Conservation (phyloP, 2,888 invertebrate species). For the Rhorus exstirpatorius region DNA sequence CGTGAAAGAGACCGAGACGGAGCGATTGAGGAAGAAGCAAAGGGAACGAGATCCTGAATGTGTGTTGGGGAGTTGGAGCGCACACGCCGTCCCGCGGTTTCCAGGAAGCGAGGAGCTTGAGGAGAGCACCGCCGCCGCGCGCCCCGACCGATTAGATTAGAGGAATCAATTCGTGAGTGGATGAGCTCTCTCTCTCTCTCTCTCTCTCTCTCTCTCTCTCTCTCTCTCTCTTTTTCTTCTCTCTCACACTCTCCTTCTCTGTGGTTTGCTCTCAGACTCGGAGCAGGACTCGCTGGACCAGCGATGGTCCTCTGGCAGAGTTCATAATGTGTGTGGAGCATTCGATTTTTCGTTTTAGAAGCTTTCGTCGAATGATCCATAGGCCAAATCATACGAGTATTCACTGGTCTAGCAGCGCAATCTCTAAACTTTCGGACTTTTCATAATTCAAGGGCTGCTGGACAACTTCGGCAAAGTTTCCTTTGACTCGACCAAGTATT, state of each 20-base stretch:
- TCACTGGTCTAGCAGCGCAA: not conserved
- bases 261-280: slow-evolving; percentile 36
- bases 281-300: slow-evolving; percentile 32
- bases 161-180: slow-evolving; percentile 75
- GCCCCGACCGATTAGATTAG: slow-evolving; percentile 79
- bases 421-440: not conserved
- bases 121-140: slow-evolving; percentile 72
- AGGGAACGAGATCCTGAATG: slow-evolving; percentile 36
- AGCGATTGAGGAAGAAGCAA: slow-evolving; percentile 44
- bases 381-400: not conserved
- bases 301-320: slow-evolving; percentile 43
- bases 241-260: slow-evolving; percentile 20
- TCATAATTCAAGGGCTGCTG: no score
- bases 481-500: not conserved
- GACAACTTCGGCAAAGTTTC: no score
- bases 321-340: slow-evolving; percentile 11
- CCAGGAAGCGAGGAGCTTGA: slow-evolving; percentile 79
- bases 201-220: slow-evolving; percentile 19
- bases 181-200: slow-evolving; percentile 59
- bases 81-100: slow-evolving; percentile 80
- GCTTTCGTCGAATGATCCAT: slow-evolving; percentile 5
- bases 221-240: slow-evolving; percentile 7
- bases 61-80: slow-evolving; percentile 66
- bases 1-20: slow-evolving; percentile 25
- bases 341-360: slow-evolving; percentile 12